Evolutionary conservation across 2,113 vertebrate species (phyloP).

Genomic region (Stercorarius parasiticus): DNA sequence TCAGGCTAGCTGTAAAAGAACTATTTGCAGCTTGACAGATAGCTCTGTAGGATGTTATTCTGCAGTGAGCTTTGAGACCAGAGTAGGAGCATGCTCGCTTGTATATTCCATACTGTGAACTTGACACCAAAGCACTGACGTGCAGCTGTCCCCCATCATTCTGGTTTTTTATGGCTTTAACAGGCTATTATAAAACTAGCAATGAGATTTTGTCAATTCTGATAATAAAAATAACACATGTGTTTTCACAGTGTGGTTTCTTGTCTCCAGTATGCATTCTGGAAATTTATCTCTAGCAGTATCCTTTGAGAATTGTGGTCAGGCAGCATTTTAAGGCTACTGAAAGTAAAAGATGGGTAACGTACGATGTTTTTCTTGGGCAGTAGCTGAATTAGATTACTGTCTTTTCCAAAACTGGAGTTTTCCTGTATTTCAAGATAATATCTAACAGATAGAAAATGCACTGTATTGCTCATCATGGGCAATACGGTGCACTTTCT

Average conservation of each 20-base stretch:
- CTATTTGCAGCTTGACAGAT: background rate
- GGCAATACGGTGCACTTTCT: background rate
- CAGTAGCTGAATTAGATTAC: background rate
- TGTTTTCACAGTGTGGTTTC: background rate
- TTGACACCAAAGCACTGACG: background rate
- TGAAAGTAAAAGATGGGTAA: background rate
- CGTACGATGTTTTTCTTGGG: background rate
- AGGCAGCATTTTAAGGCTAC: background rate
- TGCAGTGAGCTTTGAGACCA: background rate
- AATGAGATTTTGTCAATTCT: background rate
- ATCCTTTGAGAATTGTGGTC: background rate
- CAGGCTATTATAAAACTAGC: background rate
- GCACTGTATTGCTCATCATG: background rate
- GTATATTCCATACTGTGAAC: background rate
- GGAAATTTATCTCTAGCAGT: background rate
- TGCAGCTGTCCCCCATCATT: background rate
- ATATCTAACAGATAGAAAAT: background rate
- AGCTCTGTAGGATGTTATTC: background rate
- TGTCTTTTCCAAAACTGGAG: background rate
- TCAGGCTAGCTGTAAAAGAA: background rate
- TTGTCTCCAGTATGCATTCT: background rate
- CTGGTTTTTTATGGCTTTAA: background rate
- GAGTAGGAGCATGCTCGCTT: background rate
- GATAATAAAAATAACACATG: conserved; percentile 24
- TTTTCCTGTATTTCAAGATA: background rate